Base-by-base conservation (phyloP, 2,888 invertebrate species). In the Noctua comes region DNA sequence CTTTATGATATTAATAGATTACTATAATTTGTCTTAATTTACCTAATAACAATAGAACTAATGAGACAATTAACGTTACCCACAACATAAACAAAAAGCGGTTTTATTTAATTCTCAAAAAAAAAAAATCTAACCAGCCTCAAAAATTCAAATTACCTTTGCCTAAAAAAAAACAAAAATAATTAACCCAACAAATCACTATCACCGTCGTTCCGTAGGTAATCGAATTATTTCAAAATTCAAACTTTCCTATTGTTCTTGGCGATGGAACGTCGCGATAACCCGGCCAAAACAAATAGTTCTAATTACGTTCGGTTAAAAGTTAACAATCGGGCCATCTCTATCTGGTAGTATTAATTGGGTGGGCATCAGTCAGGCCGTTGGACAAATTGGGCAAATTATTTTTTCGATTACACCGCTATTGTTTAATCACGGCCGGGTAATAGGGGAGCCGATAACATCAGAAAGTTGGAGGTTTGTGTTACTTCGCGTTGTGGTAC, bases 321-420 rank as follows among this genome's bases (percentile, higher is more conserved):
- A 95, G 95, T 96, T 95, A 96, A 95, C 94, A 92, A 93, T 94
- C 94, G 91, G 88, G 91, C 88, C 92, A 92, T 93, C 93, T 94
- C 93, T 94, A 95, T 95, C 95, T 93, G 92, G 92, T 91, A 91
- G 96, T 89, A 97, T 95, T 94, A 95, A 96, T 96, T 93, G 93
- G 89, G 88, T 83, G 90, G 88, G 88, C 93, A 93, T 94, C 94
- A 92, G 88, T 94, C 94, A 92, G 90, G 65, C 85, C 82, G 88
- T 82, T 81, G 91, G 94, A 96, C 94, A 95, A 96, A 96, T 96
- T 95, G 94, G 90, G 91, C 93, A 92, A 95, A 95, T 96, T 96
- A 95, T 96, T 96, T 96, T 96, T 96, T 96, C 95, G 95, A 96
- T 96, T 96, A 95, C 89, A 87, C 82, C 87, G 86, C 95, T 94